Conservation (phyloP, 2,113 vertebrate species). For the Lasiurus borealis region DNA sequence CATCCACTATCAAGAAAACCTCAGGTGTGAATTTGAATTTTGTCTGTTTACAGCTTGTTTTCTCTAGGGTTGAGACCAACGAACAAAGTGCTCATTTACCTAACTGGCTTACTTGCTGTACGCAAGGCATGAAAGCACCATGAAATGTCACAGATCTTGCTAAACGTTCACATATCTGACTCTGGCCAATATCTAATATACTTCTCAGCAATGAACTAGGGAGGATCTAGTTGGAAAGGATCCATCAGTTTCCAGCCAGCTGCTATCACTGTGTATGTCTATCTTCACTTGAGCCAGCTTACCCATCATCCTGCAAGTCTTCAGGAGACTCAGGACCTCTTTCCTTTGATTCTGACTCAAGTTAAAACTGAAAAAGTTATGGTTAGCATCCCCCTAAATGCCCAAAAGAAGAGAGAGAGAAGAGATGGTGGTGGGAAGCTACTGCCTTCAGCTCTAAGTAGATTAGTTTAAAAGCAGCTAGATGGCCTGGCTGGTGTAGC, state of each 20-base stretch:
- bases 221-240: not conserved
- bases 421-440: not conserved
- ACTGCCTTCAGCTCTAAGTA: not conserved
- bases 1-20: not conserved
- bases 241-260: not conserved
- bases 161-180: not conserved
- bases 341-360: not conserved
- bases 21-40: not conserved
- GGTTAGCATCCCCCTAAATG: not conserved
- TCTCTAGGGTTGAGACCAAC: not conserved
- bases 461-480: not conserved
- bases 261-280: not conserved
- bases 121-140: not conserved
- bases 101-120: not conserved
- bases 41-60: not conserved
- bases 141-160: not conserved
- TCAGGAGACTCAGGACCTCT: not conserved
- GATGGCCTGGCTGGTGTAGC: not conserved
- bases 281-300: not conserved
- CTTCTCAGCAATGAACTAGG: not conserved
- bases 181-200: not conserved
- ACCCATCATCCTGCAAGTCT: not conserved
- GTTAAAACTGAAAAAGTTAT: not conserved
- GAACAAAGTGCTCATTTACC: slow-evolving; percentile 2
- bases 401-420: not conserved